phyloP scores from a whole-genome alignment of 2,797 vertebrate species.

The Oreochromis mossambicus region DNA sequence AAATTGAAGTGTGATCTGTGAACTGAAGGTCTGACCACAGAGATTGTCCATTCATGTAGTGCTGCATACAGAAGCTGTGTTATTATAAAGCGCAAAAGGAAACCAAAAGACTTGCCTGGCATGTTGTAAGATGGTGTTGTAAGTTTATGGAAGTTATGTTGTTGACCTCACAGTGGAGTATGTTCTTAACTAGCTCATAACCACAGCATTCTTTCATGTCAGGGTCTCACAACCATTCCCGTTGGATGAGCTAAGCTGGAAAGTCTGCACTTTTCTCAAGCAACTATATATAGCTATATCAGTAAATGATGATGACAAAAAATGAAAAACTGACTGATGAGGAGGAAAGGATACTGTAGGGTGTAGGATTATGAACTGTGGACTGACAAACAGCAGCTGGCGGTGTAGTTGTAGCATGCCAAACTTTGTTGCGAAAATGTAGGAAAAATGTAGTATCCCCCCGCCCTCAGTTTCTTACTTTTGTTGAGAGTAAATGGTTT shows the following conservation, averaged over 20 bases:
- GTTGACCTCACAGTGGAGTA: neutral
- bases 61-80: neutral
- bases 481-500: neutral
- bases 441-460: rapidly evolving
- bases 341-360: neutral
- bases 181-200: neutral
- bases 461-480: neutral
- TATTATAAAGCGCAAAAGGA: neutral
- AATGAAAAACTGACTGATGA: neutral
- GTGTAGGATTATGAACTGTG: neutral
- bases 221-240: neutral
- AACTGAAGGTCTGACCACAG: neutral
- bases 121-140: neutral
- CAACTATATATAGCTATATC: neutral
- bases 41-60: neutral
- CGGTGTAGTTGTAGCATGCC: neutral
- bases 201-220: neutral
- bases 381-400: neutral
- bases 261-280: neutral
- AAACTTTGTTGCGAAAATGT: neutral
- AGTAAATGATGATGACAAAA: neutral
- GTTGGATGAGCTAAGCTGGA: neutral
- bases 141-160: neutral
- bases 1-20: neutral
- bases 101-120: neutral